Conservation (phyloP, 2,113 vertebrate genomes). For the Ondatra zibethicus region DNA sequence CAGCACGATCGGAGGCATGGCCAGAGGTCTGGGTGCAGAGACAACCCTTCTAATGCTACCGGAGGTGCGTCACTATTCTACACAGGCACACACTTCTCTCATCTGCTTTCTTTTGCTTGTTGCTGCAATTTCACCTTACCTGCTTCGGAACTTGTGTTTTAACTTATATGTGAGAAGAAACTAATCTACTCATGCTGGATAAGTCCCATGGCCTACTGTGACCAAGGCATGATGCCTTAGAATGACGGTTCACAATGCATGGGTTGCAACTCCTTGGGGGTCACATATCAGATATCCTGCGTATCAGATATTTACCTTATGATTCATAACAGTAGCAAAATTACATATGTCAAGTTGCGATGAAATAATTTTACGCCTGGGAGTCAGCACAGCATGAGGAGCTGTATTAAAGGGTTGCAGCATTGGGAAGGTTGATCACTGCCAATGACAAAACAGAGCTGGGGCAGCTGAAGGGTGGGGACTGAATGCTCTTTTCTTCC, state of each 20-base stretch:
- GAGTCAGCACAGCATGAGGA: neutral
- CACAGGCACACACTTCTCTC: neutral
- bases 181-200: neutral
- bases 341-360: neutral
- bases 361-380: neutral
- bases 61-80: neutral
- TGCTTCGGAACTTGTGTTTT: neutral
- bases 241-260: neutral
- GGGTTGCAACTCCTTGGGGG: too few species aligned
- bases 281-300: too few species aligned
- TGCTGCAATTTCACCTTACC: neutral
- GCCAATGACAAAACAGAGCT: neutral
- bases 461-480: neutral
- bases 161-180: neutral
- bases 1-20: neutral
- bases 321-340: neutral
- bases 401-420: neutral
- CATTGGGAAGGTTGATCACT: neutral
- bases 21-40: neutral
- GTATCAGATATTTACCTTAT: neutral
- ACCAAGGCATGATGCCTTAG: neutral
- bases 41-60: neutral
- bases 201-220: neutral
- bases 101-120: neutral
- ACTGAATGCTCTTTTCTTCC: neutral